phyloP scores from a whole-genome alignment of 2,113 vertebrate species.

The Macrotis lagotis region DNA sequence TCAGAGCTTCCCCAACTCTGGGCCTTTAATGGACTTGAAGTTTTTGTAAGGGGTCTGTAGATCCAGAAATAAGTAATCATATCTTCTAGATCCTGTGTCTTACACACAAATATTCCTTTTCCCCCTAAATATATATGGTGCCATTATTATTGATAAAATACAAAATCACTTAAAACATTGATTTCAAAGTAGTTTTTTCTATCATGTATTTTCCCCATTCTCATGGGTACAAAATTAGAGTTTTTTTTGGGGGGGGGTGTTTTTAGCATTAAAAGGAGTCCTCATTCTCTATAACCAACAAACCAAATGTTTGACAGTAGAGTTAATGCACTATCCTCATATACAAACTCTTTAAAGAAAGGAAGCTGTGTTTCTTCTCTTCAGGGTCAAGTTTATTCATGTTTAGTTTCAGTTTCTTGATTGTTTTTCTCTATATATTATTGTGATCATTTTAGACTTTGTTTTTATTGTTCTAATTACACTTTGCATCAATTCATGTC shows the following conservation, averaged over 20 bases:
- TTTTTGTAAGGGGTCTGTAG: neutral
- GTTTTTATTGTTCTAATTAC: neutral
- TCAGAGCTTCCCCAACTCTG: neutral
- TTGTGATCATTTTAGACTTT: neutral
- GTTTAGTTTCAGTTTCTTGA: neutral
- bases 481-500: neutral
- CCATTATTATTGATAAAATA: neutral
- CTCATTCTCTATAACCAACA: neutral
- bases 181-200: neutral
- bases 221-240: neutral
- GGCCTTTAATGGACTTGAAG: neutral
- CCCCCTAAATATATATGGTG: neutral
- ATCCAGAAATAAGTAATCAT: neutral
- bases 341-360: neutral
- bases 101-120: neutral
- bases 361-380: neutral
- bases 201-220: neutral
- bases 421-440: neutral
- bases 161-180: neutral
- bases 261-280: neutral
- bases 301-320: neutral
- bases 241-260: neutral
- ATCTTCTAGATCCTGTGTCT: neutral
- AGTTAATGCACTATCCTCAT: neutral
- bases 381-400: neutral